phyloP scores from a whole-genome alignment of 2,797 vertebrate species.

The Urocyon cinereoargenteus region DNA sequence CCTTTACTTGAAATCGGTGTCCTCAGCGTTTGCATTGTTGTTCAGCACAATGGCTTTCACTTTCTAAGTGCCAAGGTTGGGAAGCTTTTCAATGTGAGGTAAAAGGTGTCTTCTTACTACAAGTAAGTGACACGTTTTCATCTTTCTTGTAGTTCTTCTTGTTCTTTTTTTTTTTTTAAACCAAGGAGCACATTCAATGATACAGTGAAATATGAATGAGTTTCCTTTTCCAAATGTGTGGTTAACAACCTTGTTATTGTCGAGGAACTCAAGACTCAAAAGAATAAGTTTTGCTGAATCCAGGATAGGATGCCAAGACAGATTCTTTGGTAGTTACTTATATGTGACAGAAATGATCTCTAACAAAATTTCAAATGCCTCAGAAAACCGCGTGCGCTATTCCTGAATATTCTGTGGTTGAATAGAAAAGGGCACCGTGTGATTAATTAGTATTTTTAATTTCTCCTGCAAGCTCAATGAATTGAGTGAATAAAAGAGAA shows the following conservation, averaged over 20 bases:
- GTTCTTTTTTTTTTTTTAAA: not conserved
- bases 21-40: conserved; percentile 56
- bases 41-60: conserved; percentile 76
- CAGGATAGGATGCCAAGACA: not conserved
- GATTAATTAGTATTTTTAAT: not conserved
- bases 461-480: not conserved
- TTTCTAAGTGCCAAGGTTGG: conserved; percentile 72
- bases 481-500: not conserved
- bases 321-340: not conserved
- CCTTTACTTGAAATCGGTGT: conserved; percentile 66
- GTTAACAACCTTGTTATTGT: conserved; percentile 47
- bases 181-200: conserved; percentile 59
- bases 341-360: not conserved
- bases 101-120: conserved; percentile 71
- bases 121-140: conserved; percentile 72
- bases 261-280: not conserved
- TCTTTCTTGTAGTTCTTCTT: not conserved
- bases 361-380: conserved; percentile 38
- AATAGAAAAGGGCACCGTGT: not conserved
- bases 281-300: not conserved
- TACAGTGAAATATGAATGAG: conserved; percentile 33
- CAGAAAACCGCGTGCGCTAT: not conserved
- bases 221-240: conserved; percentile 55
- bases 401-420: not conserved
- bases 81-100: conserved; percentile 69